Conservation (phyloP, 2,888 invertebrate species). For the Conistra vaccinii region DNA sequence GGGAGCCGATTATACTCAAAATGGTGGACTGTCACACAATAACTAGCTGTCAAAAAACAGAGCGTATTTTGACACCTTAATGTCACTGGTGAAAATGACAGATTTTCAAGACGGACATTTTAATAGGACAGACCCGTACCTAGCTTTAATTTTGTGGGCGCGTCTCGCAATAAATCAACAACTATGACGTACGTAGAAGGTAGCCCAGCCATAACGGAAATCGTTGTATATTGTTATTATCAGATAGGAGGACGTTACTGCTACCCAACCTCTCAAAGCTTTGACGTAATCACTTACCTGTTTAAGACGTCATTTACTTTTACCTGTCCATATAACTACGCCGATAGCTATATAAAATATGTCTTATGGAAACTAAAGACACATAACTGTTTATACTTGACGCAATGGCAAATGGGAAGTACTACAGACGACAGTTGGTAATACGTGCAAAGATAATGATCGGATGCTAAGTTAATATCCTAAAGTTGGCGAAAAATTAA, state of each 20-base stretch:
- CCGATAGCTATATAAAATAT: neutral
- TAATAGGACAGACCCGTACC: neutral
- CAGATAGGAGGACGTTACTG: neutral
- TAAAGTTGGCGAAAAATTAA: too few relatives aligned
- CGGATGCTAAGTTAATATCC: neutral
- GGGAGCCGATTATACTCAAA: too few relatives aligned
- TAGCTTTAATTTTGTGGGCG: neutral
- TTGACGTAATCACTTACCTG: slow-evolving; percentile 8
- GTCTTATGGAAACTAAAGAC: slow-evolving; percentile 36
- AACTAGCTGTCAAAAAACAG: too few relatives aligned
- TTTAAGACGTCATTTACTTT: slow-evolving; percentile 20
- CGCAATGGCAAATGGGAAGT: slow-evolving; percentile 23
- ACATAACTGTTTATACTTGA: slow-evolving; percentile 13
- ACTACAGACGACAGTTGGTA: neutral
- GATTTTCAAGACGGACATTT: too few relatives aligned
- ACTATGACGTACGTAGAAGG: neutral
- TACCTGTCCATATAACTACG: neutral
- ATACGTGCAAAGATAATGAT: neutral
- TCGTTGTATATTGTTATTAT: too few relatives aligned
- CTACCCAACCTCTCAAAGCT: neutral
- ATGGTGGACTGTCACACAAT: too few relatives aligned
- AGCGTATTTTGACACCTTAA: too few relatives aligned
- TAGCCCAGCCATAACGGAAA: neutral
- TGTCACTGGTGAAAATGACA: too few relatives aligned
- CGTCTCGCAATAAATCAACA: neutral